A percentile compares a stretch with the other conserved stretches of the same genome.
Evolutionary conservation across 2,797 vertebrate genomes (phyloP).

Genomic region (Danio choprae): DNA sequence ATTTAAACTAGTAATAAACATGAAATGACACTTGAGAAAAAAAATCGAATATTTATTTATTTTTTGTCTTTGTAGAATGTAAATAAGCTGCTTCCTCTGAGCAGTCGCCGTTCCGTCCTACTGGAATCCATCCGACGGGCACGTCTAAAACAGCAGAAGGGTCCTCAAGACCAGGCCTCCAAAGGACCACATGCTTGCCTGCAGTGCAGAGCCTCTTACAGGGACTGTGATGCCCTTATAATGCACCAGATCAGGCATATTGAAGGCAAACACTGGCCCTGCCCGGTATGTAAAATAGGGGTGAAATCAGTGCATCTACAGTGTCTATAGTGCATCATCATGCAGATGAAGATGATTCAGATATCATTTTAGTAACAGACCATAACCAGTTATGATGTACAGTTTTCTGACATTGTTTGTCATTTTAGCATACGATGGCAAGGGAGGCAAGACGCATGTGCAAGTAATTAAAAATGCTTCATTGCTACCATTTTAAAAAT

Average conservation of each 20-base stretch:
- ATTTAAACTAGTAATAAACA: not conserved
- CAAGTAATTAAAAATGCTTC: too few relatives aligned
- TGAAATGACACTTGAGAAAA: not conserved
- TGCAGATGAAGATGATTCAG: too few relatives aligned
- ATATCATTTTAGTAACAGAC: too few relatives aligned
- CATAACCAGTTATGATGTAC: too few relatives aligned
- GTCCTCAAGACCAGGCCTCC: slow-evolving; percentile 72
- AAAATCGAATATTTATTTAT: too few relatives aligned
- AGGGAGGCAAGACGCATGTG: too few relatives aligned
- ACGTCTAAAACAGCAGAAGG: slow-evolving; percentile 74
- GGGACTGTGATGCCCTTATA: slow-evolving; percentile 81
- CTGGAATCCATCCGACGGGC: slow-evolving; percentile 72
- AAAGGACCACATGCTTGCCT: slow-evolving; percentile 76
- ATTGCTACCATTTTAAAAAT: too few relatives aligned
- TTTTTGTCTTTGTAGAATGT: slow-evolving; percentile 63
- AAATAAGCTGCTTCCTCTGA: slow-evolving; percentile 62
- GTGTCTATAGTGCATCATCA: too few relatives aligned
- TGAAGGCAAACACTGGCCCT: slow-evolving; percentile 85
- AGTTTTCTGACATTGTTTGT: too few relatives aligned
- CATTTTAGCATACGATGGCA: too few relatives aligned
- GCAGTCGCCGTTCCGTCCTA: slow-evolving; percentile 64
- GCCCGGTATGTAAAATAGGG: slow-evolving; percentile 72
- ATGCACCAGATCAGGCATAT: slow-evolving; percentile 82
- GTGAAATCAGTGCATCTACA: too few relatives aligned
- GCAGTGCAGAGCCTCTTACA: slow-evolving; percentile 76